Evolutionary conservation across 2,888 invertebrate species (phyloP), one percentile per base, ranked within the genome.

Genomic region (Zaprionus obscuricornis): DNA sequence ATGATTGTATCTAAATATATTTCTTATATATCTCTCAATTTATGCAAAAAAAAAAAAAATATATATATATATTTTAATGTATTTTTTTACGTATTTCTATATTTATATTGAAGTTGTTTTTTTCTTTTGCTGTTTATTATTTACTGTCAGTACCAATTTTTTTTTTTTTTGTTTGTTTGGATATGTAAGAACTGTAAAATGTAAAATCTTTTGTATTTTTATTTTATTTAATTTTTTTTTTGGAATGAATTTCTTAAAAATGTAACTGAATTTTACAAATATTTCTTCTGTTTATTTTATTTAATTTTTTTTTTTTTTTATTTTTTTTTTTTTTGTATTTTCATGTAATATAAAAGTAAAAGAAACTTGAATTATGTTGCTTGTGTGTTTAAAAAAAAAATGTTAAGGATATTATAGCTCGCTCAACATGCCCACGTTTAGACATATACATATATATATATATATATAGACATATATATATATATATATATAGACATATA

Each of bases 1-100:
- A 64, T 64, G 50, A 20, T 55, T 51, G 33, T 63, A 55, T 63
- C 60, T 66, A 60, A 67, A 67, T 68, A 65, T 54, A 52, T 46
- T 18, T 14, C 24, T 11, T 55, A 29, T 24, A 7, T 45, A 43
- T 18, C 34, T 42, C 57, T 40, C 27, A 34, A 17, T 11, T n/a
- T n/a, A n/a, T n/a, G 24, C 22, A 59, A 59, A 20, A 52, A 29
- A 58, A 36, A 29, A 13, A 34, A 14, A 22, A 43, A 58, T 29
- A 22, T 36, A 8, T 24, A 13, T 27, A 42, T 50, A 18, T 59
- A 24, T n/a, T n/a, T n/a, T n/a, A n/a, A n/a, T n/a, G n/a, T 43
- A 5, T 29, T 29, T 31, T 16, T 13, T 13, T 24, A 11, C 13
- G 11, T 55, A 13, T 22, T 14, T 14, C n/a, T 37, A 18, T 31